Evolutionary conservation across 2,797 vertebrate species (phyloP), one percentile per base, ranked within the genome.

Genomic region (Pipistrellus pygmaeus): DNA sequence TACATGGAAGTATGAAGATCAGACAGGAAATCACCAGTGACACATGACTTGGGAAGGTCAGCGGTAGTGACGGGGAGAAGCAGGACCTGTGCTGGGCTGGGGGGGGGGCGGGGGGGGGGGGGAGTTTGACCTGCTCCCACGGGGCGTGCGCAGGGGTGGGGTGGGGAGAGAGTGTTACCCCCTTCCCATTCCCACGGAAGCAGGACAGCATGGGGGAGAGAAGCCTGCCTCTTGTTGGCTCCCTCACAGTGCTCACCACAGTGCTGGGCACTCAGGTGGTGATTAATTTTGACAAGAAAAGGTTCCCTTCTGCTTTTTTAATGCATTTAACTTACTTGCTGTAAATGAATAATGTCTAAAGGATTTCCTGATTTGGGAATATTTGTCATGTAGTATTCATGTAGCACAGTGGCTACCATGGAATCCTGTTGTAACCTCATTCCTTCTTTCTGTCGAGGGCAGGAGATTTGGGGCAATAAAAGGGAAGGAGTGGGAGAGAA

Each of bases 331-430:
- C 11, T n/a, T 81, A 71, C 57, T 92, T 55, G 4, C 41, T 73
- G 48, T 85, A 62, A 85, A 66, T 32, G 11, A 68, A 12, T 73
- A 64, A 51, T 9, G 18, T 86, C 4, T 69, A 48, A 85, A 62
- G 46, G 41, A 84, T 38, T 62, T 80, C 73, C 30, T 71, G 60
- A 82, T 72, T 46, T 82, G 23, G 7, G 8, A 46, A 20, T 83
- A 68, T 32, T 89, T 90, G 78, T 75, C 27, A 90, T n/a, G n/a
- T n/a, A 88, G 46, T 55, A 89, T 30, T 85, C 23, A 48, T 30
- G 51, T 20, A 21, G 18, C 46, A 38, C 0, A 38, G 48, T 51
- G 21, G 30, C 38, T 48, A 80, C 44, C 44, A 55, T 6, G 20
- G 41, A 95, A 84, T 76, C 53, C 73, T 76, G 32, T 38, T n/a